Percentiles rank a stretch among this genome's conserved stretches.
phyloP scores from a whole-genome alignment of 92 coral and sea anemone species.

The Meandrina meandrites region DNA sequence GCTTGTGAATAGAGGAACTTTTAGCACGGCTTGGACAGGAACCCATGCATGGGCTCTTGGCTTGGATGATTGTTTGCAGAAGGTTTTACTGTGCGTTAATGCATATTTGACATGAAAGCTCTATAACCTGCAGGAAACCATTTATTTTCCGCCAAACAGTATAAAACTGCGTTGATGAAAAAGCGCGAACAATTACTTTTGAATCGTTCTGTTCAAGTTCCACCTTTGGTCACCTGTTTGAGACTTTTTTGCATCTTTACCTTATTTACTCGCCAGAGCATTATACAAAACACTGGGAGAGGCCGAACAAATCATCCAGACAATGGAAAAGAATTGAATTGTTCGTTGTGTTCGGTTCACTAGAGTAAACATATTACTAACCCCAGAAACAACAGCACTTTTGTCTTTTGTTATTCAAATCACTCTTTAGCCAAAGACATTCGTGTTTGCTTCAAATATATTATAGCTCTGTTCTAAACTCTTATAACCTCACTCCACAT shows the following conservation, averaged over 20 bases:
- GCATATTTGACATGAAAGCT: no score
- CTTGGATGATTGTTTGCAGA: no score
- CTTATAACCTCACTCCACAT: conserved; percentile 1
- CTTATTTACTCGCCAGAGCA: neutral
- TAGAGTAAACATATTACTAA: neutral
- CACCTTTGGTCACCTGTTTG: no score
- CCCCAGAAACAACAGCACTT: neutral
- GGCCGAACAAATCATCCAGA: neutral
- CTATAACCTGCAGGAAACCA: no score
- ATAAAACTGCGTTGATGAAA: no score
- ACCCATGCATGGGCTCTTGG: no score
- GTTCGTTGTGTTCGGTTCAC: neutral
- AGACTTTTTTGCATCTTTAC: neutral
- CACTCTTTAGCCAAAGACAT: neutral
- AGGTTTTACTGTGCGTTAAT: no score
- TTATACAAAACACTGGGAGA: neutral
- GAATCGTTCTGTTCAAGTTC: no score
- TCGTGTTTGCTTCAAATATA: neutral
- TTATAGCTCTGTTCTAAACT: neutral
- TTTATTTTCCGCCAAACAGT: no score
- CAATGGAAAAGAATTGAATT: neutral
- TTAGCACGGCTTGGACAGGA: no score
- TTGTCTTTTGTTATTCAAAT: conserved; percentile 30
- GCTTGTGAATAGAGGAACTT: no score
- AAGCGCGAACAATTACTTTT: no score